Conservation (phyloP, 1,140 invertebrate genomes). For the Hermatobates lingyangjiaoensis region DNA sequence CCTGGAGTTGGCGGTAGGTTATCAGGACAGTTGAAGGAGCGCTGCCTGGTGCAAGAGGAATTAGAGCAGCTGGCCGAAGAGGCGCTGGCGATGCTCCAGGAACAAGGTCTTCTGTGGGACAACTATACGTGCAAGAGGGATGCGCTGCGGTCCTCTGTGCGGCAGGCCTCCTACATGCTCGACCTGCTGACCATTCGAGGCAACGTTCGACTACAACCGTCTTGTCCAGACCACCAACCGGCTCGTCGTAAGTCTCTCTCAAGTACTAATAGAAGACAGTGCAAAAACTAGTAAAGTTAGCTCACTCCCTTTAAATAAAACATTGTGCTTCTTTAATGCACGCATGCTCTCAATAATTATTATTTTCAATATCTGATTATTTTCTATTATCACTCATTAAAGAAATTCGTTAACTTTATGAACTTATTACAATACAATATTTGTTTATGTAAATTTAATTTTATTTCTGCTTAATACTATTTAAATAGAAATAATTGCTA, state of each 20-base stretch:
- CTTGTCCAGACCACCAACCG: slow-evolving; percentile 25
- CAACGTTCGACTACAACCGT: slow-evolving; percentile 57
- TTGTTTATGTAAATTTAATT: too few species aligned
- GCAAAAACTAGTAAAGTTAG: too few species aligned
- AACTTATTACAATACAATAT: too few species aligned
- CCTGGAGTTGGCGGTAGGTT: not conserved
- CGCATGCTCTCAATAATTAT: too few species aligned
- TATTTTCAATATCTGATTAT: too few species aligned
- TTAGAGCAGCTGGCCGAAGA: slow-evolving; percentile 45
- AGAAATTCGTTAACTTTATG: too few species aligned
- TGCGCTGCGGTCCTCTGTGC: slow-evolving; percentile 52
- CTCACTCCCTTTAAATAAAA: too few species aligned
- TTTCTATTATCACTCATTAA: too few species aligned
- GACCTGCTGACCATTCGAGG: slow-evolving; percentile 59
- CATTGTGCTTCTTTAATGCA: too few species aligned
- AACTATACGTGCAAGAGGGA: slow-evolving; percentile 43
- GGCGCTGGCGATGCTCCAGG: slow-evolving; percentile 39
- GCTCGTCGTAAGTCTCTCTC: slow-evolving; percentile 12
- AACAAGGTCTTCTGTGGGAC: slow-evolving; percentile 44
- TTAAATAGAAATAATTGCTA: too few species aligned
- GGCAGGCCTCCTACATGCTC: slow-evolving; percentile 70
- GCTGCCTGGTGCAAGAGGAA: slow-evolving; percentile 35
- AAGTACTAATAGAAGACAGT: too few species aligned
- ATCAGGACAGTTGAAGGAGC: not conserved
- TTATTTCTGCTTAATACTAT: too few species aligned